Base-by-base conservation (phyloP, 2,888 invertebrate genomes). In the Agrenia bidenticulata region DNA sequence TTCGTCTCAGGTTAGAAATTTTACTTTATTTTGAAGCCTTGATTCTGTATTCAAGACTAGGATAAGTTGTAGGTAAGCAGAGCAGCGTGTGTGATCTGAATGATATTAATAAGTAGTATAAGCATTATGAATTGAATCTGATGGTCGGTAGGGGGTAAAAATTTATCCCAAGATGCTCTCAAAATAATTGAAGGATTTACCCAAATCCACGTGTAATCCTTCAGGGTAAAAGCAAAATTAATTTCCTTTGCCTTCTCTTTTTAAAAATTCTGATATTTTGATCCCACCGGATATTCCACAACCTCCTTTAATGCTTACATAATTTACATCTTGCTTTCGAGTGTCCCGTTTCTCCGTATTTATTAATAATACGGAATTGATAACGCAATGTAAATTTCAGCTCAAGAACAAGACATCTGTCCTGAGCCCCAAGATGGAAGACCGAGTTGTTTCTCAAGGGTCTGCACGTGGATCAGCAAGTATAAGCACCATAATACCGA, bases 151-250 rank as follows among this genome's bases (percentile, higher is more conserved):
- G 9, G n/a, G n/a, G n/a, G 45, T 17, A 45, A 17, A 45, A 45
- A 15, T 45, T 45, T 45, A 45, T 27, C 11, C 17, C 56, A 37
- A 41, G 26, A 57, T 21, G 56, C 56, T 57, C 37, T 57, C 56
- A 57, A 55, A 41, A 37, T 57, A 57, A 57, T 57, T 57, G 56
- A 57, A 57, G 56, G 56, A 57, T 57, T 57, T 57, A 32, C 19
- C 15, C 45, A 45, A n/a, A 45, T 54, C 54, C 54, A 24, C 2
- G 2, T 54, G 54, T 27, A 54, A 54, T 54, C 54, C 54, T 32
- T 32, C 11, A 7, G 2, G 11, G 54, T 54, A 54, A 54, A 54
- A 54, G 54, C 27, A 54, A 54, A 54, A 54, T 54, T 54, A 54
- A 54, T 54, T 54, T 54, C n/a, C 26, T 54, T 15, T 32, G 2